Evolutionary conservation across 1,140 invertebrate genomes (phyloP), one percentile per base, ranked within the genome.

Genomic region (Pseudomyrmex cubaensis): DNA sequence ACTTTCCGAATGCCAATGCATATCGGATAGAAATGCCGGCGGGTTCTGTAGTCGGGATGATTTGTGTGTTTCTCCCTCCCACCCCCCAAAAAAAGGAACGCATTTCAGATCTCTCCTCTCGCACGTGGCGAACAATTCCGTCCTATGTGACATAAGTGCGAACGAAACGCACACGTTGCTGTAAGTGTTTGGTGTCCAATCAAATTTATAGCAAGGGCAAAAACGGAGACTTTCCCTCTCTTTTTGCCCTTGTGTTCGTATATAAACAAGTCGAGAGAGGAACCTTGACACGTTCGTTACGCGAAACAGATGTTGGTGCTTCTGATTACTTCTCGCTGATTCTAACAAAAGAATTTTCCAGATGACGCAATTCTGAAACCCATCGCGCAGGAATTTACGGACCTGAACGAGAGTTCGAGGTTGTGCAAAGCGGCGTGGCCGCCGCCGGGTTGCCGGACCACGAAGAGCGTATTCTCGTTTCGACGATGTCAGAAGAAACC

Each of bases 391-490:
- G n/a, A 20, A 83, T 77, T 84, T 82, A 77, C 76, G 77, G 44
- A 13, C 22, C 35, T 63, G 20, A 13, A 54, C 69, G 22, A 35
- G 52, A 22, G 54, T 66, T 62, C 57, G 46, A 84, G 48, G 70
- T 67, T 25, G 35, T 7, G 52, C 46, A 61, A 72, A 74, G 61
- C 63, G 70, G 67, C 50, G 12, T 70, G 70, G 56, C 54, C n/a
- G 17, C 54, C 35, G 63, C 35, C 35, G 35, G 67, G 77, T 62
- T 52, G 15, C 12, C 61, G 44, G 13, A 61, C 70, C n/a, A 44
- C 52, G 57, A 35, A 35, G 13, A 48, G 61, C 72, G 35, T 87
- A 85, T 89, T 78, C 86, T 89, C 78, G 76, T 85, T 83, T 85
- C 52, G 72, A 85, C 50, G 74, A 59, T 63, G 74, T 72, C 66